Percentiles rank a stretch among this genome's conserved stretches.
Evolutionary conservation across 1,140 invertebrate species (phyloP).

Genomic region (Trichonephila inaurata): DNA sequence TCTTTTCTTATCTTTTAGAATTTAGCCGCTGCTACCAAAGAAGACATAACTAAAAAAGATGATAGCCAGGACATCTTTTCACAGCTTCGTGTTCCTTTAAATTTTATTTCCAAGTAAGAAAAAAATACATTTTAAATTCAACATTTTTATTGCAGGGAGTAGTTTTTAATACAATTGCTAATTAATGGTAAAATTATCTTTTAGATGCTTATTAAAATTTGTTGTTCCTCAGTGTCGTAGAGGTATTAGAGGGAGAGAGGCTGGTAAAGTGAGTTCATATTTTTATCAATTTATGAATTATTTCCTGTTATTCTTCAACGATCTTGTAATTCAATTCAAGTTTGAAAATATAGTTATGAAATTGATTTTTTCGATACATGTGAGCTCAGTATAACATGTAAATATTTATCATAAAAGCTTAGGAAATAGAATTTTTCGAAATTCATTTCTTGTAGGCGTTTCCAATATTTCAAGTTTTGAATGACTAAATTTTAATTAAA

Average conservation of each 20-base stretch:
- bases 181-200: not conserved
- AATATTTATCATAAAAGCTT: too few relatives aligned
- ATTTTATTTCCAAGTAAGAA: slow-evolving; percentile 10
- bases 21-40: not conserved
- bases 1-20: not conserved
- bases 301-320: too few relatives aligned
- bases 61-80: not conserved
- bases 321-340: too few relatives aligned
- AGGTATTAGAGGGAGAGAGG: slow-evolving; percentile 26
- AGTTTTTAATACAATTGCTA: not conserved
- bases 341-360: too few relatives aligned
- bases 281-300: not conserved
- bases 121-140: not conserved
- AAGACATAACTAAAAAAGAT: not conserved
- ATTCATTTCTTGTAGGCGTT: too few relatives aligned
- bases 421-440: too few relatives aligned
- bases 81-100: not conserved
- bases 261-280: not conserved
- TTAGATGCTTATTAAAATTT: not conserved
- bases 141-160: not conserved
- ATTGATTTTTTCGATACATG: too few relatives aligned
- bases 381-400: too few relatives aligned
- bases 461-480: too few relatives aligned
- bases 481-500: too few relatives aligned
- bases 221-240: slow-evolving; percentile 18